phyloP scores from a whole-genome alignment of 35 echinoderm and acorn worm species.

The Strongylocentrotus purpuratus region DNA sequence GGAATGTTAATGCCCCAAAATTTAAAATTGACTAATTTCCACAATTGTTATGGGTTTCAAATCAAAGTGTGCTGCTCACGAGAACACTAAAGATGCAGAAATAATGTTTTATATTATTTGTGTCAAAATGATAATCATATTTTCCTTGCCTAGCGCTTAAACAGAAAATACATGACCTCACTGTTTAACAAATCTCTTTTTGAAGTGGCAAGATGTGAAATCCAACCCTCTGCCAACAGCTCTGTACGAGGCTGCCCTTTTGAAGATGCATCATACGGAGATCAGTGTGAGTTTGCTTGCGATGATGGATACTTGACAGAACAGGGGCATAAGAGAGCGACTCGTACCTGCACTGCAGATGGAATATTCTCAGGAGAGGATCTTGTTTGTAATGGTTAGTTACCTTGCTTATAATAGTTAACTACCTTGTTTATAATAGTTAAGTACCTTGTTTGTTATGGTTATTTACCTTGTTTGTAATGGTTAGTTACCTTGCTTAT shows the following conservation, averaged over 20 bases:
- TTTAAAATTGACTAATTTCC: too few species aligned
- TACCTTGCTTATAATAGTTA: too few species aligned
- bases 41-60: too few species aligned
- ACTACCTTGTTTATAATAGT: too few species aligned
- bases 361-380: constrained; percentile 22
- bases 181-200: neutral
- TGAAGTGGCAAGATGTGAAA: constrained; percentile 5
- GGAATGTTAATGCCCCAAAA: too few species aligned
- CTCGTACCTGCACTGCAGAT: neutral
- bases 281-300: constrained; percentile 23
- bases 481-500: too few species aligned
- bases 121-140: too few species aligned
- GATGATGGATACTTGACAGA: constrained; percentile 14
- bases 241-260: constrained; percentile 26
- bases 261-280: neutral
- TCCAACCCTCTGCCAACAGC: neutral
- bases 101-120: neutral
- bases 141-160: too few species aligned
- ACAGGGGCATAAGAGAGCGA: neutral
- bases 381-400: neutral
- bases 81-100: neutral
- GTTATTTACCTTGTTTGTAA: too few species aligned
- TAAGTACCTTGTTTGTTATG: too few species aligned
- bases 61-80: too few species aligned
- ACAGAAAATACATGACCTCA: too few species aligned